Base-by-base conservation (phyloP, 1,140 invertebrate species). In the Belonocnema kinseyi region DNA sequence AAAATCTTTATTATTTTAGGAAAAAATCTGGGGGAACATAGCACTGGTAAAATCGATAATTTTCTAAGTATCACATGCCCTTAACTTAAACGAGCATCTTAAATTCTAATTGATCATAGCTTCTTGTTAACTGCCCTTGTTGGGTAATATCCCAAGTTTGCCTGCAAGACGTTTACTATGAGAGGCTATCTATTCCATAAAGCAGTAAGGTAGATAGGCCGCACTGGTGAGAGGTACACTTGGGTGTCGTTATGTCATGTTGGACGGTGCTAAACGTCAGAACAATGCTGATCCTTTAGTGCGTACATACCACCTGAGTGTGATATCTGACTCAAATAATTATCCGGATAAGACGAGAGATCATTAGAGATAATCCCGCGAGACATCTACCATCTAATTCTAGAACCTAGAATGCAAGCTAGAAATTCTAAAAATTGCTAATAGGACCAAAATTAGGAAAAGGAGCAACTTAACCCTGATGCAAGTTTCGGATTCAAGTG, bases 251-350 rank as follows among this genome's bases (percentile, higher is more conserved):
- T 33, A 61, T 33, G 13, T 14, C 33, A 21, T 40, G 58, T 21
- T 21, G 19, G 19, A 61, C 19, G 58, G 11, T 61, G 33, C 21
- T 61, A 61, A 61, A 61, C 56, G 58, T 61, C 58, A 61, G 56
- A 21, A 26, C 58, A 61, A 33, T 61, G 40, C 26, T 26, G 58
- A 61, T 61, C 58, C 26, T 13, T 14, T 5, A 61, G 2, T 61
- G 33, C 21, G 21, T 33, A 61, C 19, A 21, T 26, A 61, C 13
- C 58, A 61, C 21, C 58, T 61, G 21, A 61, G 58, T 61, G 21
- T 61, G 58, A 61, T 33, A 61, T 61, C 6, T 61, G 58, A 61
- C 58, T 33, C 21, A 61, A 61, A 61, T 61, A 33, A 21, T 61
- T 61, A 33, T 61, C 16, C 21, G 14, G 19, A 61, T 61, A 61